Percentiles rank a stretch among this genome's conserved stretches.
Conservation (phyloP, 2,888 invertebrate species). For the Hofmannophila pseudospretella region DNA sequence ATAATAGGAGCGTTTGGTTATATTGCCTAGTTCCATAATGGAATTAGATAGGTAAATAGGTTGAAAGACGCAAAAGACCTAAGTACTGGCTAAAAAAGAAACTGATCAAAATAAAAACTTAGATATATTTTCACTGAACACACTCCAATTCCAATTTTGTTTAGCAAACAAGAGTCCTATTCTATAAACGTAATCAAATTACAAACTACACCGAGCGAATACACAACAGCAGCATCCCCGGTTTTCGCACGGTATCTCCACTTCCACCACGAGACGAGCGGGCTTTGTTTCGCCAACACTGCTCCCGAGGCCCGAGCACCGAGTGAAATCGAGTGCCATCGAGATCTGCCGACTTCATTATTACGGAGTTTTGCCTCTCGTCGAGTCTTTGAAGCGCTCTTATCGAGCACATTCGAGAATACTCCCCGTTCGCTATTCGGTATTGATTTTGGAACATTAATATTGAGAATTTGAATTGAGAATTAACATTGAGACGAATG, state of each 20-base stretch:
- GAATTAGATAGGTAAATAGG: too few relatives aligned
- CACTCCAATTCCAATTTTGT: too few relatives aligned
- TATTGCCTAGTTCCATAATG: too few relatives aligned
- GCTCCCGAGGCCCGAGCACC: constrained; percentile 19
- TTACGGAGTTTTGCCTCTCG: constrained; percentile 28
- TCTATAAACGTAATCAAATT: background rate
- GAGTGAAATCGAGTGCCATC: constrained; percentile 45
- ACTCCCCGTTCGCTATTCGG: constrained; percentile 12
- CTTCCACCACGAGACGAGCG: background rate
- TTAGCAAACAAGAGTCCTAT: background rate
- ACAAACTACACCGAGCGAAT: background rate
- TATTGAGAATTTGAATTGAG: constrained; percentile 15
- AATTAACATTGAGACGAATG: too few relatives aligned
- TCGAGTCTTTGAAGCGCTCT: constrained; percentile 11
- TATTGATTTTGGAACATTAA: constrained; percentile 24
- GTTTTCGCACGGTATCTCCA: background rate
- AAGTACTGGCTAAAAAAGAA: too few relatives aligned
- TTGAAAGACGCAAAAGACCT: too few relatives aligned
- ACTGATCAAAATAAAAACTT: too few relatives aligned
- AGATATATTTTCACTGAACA: too few relatives aligned
- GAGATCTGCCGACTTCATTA: constrained; percentile 34
- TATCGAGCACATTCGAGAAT: constrained; percentile 22
- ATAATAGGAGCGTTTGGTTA: too few relatives aligned
- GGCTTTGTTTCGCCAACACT: constrained; percentile 57
- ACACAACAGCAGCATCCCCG: background rate